phyloP scores from a whole-genome alignment of 2,888 invertebrate genomes.

The Netelia melanura region DNA sequence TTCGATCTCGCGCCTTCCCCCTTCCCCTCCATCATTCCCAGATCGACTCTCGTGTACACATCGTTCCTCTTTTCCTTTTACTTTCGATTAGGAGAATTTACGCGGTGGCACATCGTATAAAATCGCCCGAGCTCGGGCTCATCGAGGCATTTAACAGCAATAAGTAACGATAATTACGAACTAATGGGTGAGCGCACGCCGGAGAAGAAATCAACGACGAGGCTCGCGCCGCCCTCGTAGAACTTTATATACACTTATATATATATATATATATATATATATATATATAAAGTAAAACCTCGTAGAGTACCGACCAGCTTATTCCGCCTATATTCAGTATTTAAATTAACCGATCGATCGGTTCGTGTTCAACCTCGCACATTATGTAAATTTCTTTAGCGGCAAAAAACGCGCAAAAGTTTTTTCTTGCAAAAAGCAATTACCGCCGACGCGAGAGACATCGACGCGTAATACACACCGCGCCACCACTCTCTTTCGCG shows the following conservation, averaged over 20 bases:
- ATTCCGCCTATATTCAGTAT: conserved; percentile 79
- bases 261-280: not conserved
- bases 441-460: conserved; percentile 81
- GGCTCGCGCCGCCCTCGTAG: conserved; percentile 70
- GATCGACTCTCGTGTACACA: conserved; percentile 5
- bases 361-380: conserved; percentile 81
- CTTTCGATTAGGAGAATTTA: conserved; percentile 75
- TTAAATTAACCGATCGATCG: conserved; percentile 84
- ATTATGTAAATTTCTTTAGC: conserved; percentile 82
- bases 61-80: conserved; percentile 43
- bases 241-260: conserved; percentile 17
- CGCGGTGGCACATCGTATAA: conserved; percentile 72
- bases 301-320: conserved; percentile 27
- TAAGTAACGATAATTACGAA: conserved; percentile 84
- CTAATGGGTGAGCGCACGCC: conserved; percentile 77
- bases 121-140: conserved; percentile 59
- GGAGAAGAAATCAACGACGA: conserved; percentile 54
- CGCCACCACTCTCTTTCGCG: conserved; percentile 27
- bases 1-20: conserved; percentile 2
- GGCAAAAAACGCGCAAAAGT: conserved; percentile 82
- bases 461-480: conserved; percentile 72
- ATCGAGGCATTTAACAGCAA: conserved; percentile 77
- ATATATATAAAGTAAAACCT: conserved; percentile 12
- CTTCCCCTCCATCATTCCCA: not conserved
- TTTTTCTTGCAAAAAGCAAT: conserved; percentile 82